Conservation (phyloP, 2,888 invertebrate genomes). For the Lysandra bellargus region DNA sequence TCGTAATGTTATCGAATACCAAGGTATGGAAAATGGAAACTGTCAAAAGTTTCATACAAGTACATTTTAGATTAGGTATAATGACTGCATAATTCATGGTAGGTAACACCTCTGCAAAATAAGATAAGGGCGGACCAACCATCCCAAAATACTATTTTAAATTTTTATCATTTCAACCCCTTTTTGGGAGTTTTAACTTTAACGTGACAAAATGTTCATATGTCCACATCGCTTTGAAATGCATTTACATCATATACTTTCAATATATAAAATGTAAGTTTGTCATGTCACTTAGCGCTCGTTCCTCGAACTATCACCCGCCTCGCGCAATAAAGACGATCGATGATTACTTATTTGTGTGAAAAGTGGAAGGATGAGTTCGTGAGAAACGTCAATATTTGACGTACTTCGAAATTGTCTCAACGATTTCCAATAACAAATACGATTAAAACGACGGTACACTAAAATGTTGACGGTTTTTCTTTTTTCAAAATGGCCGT, state of each 20-base stretch:
- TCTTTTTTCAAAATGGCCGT: conserved; percentile 8
- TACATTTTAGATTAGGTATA: too few relatives aligned
- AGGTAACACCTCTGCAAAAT: too few relatives aligned
- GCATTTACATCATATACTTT: conserved; percentile 12
- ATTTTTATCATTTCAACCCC: background rate
- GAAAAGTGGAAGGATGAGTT: conserved; percentile 73
- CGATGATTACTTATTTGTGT: conserved; percentile 80
- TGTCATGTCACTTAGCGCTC: conserved; percentile 65
- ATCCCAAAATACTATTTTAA: too few relatives aligned
- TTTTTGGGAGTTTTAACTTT: background rate
- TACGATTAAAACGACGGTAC: conserved; percentile 47
- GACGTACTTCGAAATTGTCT: conserved; percentile 77
- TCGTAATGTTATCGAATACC: too few relatives aligned
- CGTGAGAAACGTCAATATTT: conserved; percentile 80
- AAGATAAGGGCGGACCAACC: too few relatives aligned
- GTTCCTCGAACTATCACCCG: conserved; percentile 73
- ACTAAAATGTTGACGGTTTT: conserved; percentile 41
- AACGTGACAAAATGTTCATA: too few relatives aligned
- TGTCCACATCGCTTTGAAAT: background rate
- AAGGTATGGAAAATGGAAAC: too few relatives aligned
- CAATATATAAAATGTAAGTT: conserved; percentile 47
- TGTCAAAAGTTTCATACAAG: too few relatives aligned
- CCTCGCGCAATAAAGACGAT: conserved; percentile 76
- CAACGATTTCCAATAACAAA: conserved; percentile 73
- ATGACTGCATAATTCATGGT: too few relatives aligned